Base-by-base conservation (phyloP, 2,888 invertebrate genomes). In the Augochlorella aurata region DNA sequence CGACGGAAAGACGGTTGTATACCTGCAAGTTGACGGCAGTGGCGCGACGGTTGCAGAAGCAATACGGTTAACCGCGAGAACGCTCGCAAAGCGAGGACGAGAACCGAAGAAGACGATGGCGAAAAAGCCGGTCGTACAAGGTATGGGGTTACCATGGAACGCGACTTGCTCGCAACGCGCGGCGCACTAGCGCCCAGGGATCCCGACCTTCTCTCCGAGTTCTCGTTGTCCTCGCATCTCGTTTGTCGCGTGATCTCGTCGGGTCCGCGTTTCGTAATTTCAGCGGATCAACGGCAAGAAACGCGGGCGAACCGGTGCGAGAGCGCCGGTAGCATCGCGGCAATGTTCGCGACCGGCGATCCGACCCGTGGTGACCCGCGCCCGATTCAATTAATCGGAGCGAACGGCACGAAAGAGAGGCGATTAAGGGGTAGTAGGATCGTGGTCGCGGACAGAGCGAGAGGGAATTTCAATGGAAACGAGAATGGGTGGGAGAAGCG, bases 51-150 rank as follows among this genome's bases (percentile, higher is more conserved):
- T 29, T 18, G 66, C 66, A 52, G 58, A 49, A 66, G 65, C 70
- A 21, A 58, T 24, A 58, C 70, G 77, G 54, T 52, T 49, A 18
- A 61, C 61, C 16, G 29, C 61, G 29, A 67, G 58, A 58, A 58
- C 24, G 21, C 12, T 21, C n/a, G 21, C 21, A 1, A 5, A 54
- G 24, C 7, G 49, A 24, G 58, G 24, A 58, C 24, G 24, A 29
- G 58, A 49, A 49, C 49, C 14, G 74, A 65, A 74, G 73, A 66
- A 61, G 63, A 68, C 45, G 76, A 75, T 50, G 75, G 71, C 54
- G 74, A 79, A 73, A 76, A 76, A 83, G 87, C 85, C 77, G 83
- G 86, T 86, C 83, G 75, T 52, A 44, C 86, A 71, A 81, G 86
- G 79, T 80, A 73, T 82, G 82, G 72, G 71, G 82, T 77, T 82